Base-by-base conservation (phyloP, 1,140 invertebrate genomes). In the Drosophila kepulauana region DNA sequence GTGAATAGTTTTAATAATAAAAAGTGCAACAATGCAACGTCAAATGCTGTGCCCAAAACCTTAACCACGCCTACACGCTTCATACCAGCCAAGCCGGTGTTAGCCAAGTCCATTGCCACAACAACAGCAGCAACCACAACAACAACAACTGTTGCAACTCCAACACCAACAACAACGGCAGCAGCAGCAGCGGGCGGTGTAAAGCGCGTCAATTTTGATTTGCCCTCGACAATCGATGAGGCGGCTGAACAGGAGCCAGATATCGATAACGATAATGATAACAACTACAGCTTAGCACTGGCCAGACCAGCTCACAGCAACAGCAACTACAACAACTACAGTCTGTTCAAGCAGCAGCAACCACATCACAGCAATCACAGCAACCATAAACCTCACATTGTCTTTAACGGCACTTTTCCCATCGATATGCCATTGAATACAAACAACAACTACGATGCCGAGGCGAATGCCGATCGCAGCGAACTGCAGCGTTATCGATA, bases 391-490 rank as follows among this genome's bases (percentile, higher is more conserved):
- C 74, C 85, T 2, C 85, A 92, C 30, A 92, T 92, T 45, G 94
- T 97, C 43, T 97, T 97, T 87, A 96, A 96, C 58, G 96, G 96
- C 35, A 97, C 96, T 5, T 97, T 95, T 93, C 96, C 96, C 1
- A 97, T 97, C 51, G 96, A 97, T 88, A 93, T 94, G 75, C 96
- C 96, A 3, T 46, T 92, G 11, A 25, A 49, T 33, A 76, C 86
- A 33, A 94, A 92, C 35, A 64, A 52, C 46, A 57, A 76, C 30
- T 92, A 92, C 51, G 91, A 92, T 51, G 71, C 91, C 5, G 91
- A 92, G 28, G 91, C 91, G 13, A 92, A 92, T 91, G 59, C 81
- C 1, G 78, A 85, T 78, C 74, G 78, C 38, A 64, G 79, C 7
- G 81, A 86, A 7, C 5, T 91, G 45, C 81, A 91, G 16, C 80